Base-by-base conservation (phyloP, 2,797 vertebrate species). In the Oryzias sinensis region DNA sequence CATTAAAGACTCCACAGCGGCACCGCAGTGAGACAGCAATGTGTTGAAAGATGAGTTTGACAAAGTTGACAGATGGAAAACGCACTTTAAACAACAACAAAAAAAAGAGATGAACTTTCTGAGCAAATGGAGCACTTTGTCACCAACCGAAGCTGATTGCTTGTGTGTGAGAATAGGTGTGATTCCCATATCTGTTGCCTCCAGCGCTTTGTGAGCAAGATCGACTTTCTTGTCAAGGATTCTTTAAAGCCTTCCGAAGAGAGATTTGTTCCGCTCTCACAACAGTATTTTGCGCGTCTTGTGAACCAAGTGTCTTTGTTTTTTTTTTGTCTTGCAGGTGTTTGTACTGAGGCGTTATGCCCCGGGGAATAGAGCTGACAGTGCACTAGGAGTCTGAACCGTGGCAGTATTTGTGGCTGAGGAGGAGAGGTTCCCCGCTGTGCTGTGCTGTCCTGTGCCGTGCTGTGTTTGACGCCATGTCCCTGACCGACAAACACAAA, bases 401-500 rank as follows among this genome's bases (percentile, higher is more conserved):
- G 67, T 68, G 74, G 80, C 79, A 74, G 73, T 74, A 17, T 82
- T 69, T n/a, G 71, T 53, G 77, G 77, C 79, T 65, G 75, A 80
- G 73, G 65, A 77, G 86, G 80, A 85, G 77, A 81, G 64, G 78
- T 50, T 17, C 67, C 72, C 55, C 29, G 68, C 58, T 27, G 47
- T 45, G 60, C 73, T 49, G 63, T n/a, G 62, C 72, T 61, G 52
- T 83, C 67, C 76, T 33, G 69, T 54, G 65, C 76, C 53, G 73
- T 70, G 59, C 65, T 54, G 73, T 13, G 72, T 68, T 79, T 77
- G 80, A 86, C 84, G 76, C 73, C 76, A 93, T 93, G 92, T 91
- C 92, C 76, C 82, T 93, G 83, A 91, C 90, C 62, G 90, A 93
- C 82, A 93, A 93, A 89, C 92, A 93, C 88, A 93, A 93, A 92